Conservation (phyloP, 2,113 vertebrate genomes). For the Psittacus erithacus region DNA sequence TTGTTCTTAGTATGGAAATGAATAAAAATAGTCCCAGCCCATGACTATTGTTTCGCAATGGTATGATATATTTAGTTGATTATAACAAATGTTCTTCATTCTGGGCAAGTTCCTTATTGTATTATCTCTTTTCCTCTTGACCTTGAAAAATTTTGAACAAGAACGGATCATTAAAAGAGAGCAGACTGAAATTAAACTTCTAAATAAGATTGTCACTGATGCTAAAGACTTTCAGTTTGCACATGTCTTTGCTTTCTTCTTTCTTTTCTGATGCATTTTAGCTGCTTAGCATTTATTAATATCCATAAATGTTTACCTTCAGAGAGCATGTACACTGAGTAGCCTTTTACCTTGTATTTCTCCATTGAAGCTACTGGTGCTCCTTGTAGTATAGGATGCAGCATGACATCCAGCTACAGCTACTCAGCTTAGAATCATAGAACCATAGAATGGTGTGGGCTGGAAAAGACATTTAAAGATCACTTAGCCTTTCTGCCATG, state of each 20-base stretch:
- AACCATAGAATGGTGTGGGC: not conserved
- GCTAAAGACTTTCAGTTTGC: not conserved
- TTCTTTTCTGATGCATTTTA: not conserved
- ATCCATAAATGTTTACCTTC: not conserved
- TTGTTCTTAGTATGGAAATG: not conserved
- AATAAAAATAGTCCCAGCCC: not conserved
- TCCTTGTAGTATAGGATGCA: not conserved
- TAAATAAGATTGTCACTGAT: not conserved
- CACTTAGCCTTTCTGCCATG: fast-evolving
- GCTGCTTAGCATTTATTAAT: not conserved
- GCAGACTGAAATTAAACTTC: not conserved
- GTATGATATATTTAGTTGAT: not conserved
- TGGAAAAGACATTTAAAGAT: not conserved
- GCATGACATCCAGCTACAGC: not conserved
- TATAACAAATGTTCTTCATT: not conserved
- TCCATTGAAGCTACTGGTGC: not conserved
- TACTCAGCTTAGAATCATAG: not conserved
- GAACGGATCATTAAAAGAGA: not conserved
- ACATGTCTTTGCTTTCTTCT: not conserved
- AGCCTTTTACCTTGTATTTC: not conserved
- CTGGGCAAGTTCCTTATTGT: not conserved
- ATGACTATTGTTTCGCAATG: not conserved
- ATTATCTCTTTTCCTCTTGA: not conserved
- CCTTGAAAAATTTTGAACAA: not conserved
- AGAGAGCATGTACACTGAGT: not conserved